These are phyloP conservation scores for Phenacoccus solenopsis DNA, from an alignment of 1,140 invertebrate species.

Conservation along the genomic window DNA sequence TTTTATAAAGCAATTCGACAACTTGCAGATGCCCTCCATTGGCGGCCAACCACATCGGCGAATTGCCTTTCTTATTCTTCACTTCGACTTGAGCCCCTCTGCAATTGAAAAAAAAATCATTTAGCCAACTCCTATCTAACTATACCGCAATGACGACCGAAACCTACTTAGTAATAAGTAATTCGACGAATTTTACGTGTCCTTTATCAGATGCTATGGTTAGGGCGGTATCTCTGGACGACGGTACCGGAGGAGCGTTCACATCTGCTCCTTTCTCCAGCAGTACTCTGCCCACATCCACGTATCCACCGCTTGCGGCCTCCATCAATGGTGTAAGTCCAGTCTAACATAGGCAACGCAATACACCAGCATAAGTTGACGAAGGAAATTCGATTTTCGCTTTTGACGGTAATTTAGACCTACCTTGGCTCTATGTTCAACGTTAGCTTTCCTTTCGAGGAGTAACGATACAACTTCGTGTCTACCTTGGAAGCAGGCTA, in stretches of 20 bases:
- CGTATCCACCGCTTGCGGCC: slow-evolving; percentile 96
- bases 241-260: slow-evolving; percentile 95
- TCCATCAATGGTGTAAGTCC: slow-evolving; percentile 98
- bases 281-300: slow-evolving; percentile 91
- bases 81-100: slow-evolving; percentile 84
- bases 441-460: slow-evolving; percentile 93
- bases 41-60: slow-evolving; percentile 92
- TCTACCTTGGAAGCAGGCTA: slow-evolving; percentile 98
- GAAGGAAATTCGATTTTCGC: not conserved
- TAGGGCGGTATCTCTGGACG: slow-evolving; percentile 91
- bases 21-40: slow-evolving; percentile 96
- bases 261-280: slow-evolving; percentile 96
- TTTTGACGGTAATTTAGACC: not conserved
- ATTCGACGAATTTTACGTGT: slow-evolving; percentile 90
- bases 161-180: slow-evolving; percentile 44
- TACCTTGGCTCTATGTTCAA: slow-evolving; percentile 95
- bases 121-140: not conserved
- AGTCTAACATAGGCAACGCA: slow-evolving; percentile 44
- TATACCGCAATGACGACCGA: not conserved
- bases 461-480: slow-evolving; percentile 95
- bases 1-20: slow-evolving; percentile 78
- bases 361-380: not conserved
- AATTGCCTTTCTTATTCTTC: slow-evolving; percentile 99
- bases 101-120: slow-evolving; percentile 1
- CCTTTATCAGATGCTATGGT: slow-evolving; percentile 99